phyloP scores from a whole-genome alignment of 1,140 invertebrate species.

The Drosophila orosa region DNA sequence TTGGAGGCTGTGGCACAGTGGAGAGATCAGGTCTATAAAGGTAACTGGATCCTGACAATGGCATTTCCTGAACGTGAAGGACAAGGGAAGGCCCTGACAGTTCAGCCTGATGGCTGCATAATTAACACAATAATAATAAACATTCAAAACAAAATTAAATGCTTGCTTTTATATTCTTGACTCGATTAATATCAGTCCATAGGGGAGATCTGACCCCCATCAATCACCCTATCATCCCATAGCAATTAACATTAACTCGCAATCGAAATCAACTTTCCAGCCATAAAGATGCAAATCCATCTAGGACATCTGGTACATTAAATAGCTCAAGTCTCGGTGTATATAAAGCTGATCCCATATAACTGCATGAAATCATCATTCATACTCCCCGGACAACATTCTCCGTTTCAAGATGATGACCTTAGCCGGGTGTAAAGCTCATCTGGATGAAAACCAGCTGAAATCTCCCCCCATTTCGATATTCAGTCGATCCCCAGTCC shows the following conservation, averaged over 20 bases:
- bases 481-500: background rate
- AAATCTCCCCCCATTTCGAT: slow-evolving; percentile 5
- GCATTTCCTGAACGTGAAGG: slow-evolving; percentile 42
- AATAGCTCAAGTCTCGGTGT: background rate
- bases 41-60: slow-evolving; percentile 13
- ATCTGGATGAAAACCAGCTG: slow-evolving; percentile 5
- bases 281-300: slow-evolving; percentile 18
- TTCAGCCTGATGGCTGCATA: background rate
- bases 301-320: slow-evolving; percentile 30
- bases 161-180: too few species aligned
- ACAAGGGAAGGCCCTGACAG: slow-evolving; percentile 15
- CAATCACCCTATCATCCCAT: background rate
- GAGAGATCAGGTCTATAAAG: slow-evolving; percentile 19
- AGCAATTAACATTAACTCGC: background rate
- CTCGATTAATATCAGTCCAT: too few species aligned
- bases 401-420: slow-evolving; percentile 9
- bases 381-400: slow-evolving; percentile 35
- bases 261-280: slow-evolving; percentile 18
- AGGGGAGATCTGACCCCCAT: background rate
- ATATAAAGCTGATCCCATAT: background rate
- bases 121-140: background rate
- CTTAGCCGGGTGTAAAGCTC: slow-evolving; percentile 15
- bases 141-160: background rate
- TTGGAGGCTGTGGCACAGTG: slow-evolving; percentile 30
- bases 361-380: slow-evolving; percentile 7